Base-by-base conservation (phyloP, 1,140 invertebrate species). In the Aphelenchoides besseyi region DNA sequence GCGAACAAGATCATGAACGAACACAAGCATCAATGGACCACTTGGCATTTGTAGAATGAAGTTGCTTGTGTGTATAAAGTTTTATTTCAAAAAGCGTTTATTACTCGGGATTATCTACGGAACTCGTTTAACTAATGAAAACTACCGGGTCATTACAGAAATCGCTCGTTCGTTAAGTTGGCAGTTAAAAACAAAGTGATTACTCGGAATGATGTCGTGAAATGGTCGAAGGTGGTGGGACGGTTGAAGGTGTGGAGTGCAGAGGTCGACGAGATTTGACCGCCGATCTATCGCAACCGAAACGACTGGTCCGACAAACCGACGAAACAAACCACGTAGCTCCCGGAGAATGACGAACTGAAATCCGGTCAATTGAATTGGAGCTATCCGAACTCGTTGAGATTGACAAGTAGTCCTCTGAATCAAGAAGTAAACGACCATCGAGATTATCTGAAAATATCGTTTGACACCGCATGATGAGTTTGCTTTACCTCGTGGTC, bases 291-390 rank as follows among this genome's bases (percentile, higher is more conserved):
- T 59, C 55, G 18, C 5, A 59, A 8, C 55, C 55, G 55, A 8
- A 59, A 5, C 18, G 5, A 8, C 5, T 59, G 5, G 55, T 59
- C 18, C 18, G 5, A 18, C 55, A 59, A 28, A 59, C 18, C 18
- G 55, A 59, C 5, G 55, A 59, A 23, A 59, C 55, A 12, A 59
- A 16, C 55, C 55, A 59, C 18, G 5, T 29, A 23, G 5, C 18
- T 28, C 55, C 55, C 5, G 55, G 55, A 28, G 55, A 8, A 23
- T 59, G 55, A 8, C 55, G 5, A 18, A 59, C 55, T 59, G 55
- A 59, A 48, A 48, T 48, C 41, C 55, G 55, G 23, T 59, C 55
- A 33, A 59, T 59, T 59, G 55, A 59, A 33, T 59, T 59, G 5
- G 55, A 59, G 55, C 26, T 29, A 33, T 59, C 55, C 26, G 55